Evolutionary conservation across 2,113 vertebrate species (phyloP).

Genomic region (Lasiurus cinereus): DNA sequence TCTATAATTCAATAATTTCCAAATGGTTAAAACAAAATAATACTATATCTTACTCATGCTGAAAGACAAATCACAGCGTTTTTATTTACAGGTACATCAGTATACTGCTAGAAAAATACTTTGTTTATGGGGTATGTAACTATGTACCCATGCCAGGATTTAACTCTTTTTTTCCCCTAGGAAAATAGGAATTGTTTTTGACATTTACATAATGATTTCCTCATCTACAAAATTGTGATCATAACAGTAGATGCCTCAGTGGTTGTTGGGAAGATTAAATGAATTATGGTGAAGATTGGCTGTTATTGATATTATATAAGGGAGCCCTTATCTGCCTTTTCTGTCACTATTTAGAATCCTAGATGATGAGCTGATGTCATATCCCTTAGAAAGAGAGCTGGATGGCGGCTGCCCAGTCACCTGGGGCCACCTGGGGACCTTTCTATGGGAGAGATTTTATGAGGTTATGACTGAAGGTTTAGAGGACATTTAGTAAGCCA

Average conservation of each 20-base stretch:
- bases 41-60: background rate
- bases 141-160: background rate
- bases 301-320: background rate
- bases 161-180: background rate
- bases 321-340: background rate
- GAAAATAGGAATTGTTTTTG: background rate
- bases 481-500: background rate
- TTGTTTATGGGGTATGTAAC: conserved; percentile 37
- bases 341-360: background rate
- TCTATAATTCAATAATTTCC: conserved; percentile 16
- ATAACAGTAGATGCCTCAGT: background rate
- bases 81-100: conserved; percentile 52
- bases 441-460: background rate
- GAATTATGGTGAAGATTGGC: conserved; percentile 1
- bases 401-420: too few relatives aligned
- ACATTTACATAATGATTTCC: background rate
- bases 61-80: conserved; percentile 24
- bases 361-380: background rate
- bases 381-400: background rate
- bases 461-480: background rate
- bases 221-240: background rate
- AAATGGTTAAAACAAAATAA: conserved; percentile 40
- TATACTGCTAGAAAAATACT: background rate
- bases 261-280: background rate
- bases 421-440: background rate